Conservation (phyloP, 2,888 invertebrate genomes). For the Sphinx pinastri region DNA sequence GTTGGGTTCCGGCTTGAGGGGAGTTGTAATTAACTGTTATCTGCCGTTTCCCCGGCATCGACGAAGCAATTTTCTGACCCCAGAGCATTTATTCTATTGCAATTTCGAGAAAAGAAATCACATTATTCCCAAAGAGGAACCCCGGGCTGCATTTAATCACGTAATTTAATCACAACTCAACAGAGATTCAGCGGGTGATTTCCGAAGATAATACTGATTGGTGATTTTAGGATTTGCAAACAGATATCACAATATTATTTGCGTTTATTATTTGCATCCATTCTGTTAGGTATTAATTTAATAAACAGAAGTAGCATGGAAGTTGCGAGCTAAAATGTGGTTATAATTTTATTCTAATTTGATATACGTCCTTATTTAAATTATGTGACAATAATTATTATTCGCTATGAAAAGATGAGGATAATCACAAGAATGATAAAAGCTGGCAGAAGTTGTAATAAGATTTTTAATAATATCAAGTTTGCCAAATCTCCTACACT, state of each 20-base stretch:
- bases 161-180: conserved; percentile 27
- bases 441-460: background rate
- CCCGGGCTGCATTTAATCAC: conserved; percentile 26
- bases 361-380: no score
- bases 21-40: conserved; percentile 24
- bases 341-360: no score
- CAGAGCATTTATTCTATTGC: conserved; percentile 28
- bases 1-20: background rate
- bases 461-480: background rate
- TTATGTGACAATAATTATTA: no score
- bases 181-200: conserved; percentile 6
- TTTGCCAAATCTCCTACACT: background rate
- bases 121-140: conserved; percentile 23
- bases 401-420: no score
- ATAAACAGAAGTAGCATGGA: no score
- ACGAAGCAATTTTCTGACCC: conserved; percentile 28
- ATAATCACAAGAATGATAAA: background rate
- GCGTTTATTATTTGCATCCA: background rate
- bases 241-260: background rate
- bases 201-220: background rate
- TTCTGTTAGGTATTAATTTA: background rate
- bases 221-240: background rate
- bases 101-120: conserved; percentile 27
- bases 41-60: conserved; percentile 22
- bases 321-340: no score